These are phyloP conservation scores for Platyrinchus mystaceus DNA, from an alignment of 2,797 vertebrate genomes.

Conservation along the genomic window DNA sequence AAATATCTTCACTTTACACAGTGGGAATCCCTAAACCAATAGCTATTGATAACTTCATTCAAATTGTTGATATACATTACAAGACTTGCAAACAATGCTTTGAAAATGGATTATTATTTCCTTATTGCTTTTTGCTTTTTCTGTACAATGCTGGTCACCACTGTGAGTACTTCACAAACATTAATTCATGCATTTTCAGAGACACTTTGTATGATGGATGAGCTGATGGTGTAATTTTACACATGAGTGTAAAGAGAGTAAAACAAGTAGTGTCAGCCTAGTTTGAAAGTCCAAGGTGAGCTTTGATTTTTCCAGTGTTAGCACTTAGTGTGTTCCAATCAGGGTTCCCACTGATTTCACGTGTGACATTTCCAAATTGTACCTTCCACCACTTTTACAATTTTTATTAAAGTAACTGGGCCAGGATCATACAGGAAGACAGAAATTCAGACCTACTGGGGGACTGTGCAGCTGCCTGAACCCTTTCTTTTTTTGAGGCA, in stretches of 20 bases:
- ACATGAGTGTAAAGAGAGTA: not conserved
- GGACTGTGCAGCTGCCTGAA: not conserved
- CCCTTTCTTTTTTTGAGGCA: not conserved
- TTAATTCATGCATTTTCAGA: not conserved
- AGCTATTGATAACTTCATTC: not conserved
- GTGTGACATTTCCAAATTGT: not conserved
- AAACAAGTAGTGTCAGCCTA: not conserved
- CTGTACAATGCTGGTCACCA: not conserved
- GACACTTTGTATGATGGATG: not conserved
- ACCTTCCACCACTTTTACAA: not conserved
- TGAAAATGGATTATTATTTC: not conserved
- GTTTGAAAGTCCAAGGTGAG: not conserved
- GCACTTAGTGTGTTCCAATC: not conserved
- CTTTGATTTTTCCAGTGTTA: not conserved
- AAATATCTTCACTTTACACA: not conserved
- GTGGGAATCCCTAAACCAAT: not conserved
- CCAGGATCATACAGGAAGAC: not conserved
- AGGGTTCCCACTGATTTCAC: not conserved
- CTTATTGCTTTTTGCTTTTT: not conserved
- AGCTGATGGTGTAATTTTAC: not conserved
- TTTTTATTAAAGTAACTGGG: not conserved
- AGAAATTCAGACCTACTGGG: not conserved
- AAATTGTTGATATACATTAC: not conserved
- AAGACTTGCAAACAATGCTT: not conserved
- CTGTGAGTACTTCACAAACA: not conserved